These are phyloP conservation scores for Perca schrenkii DNA, from an alignment of 2,113 vertebrate genomes.

Conservation along the genomic window DNA sequence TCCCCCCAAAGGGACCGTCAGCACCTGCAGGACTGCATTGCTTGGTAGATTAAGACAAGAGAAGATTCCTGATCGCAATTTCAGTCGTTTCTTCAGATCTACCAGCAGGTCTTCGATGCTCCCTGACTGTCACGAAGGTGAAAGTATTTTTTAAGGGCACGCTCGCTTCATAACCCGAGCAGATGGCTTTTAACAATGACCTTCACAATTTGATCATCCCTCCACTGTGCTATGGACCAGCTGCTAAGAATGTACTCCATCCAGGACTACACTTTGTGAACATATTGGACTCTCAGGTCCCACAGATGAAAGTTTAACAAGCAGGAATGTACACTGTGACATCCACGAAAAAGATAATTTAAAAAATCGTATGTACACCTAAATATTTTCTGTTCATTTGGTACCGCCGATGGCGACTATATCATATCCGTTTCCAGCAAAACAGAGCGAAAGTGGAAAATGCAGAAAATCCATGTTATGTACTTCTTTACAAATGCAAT, in stretches of 20 bases:
- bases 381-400: no score
- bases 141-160: neutral
- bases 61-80: neutral
- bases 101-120: constrained; percentile 13
- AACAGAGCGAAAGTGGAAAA: no score
- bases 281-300: neutral
- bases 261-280: neutral
- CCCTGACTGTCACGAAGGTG: neutral
- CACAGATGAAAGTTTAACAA: neutral
- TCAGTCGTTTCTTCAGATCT: neutral
- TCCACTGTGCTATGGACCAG: neutral
- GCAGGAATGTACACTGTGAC: neutral
- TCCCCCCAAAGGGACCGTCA: neutral
- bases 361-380: no score
- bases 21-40: no score
- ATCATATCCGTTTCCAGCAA: no score
- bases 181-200: constrained; percentile 41
- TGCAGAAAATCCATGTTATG: no score
- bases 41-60: neutral
- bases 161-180: constrained; percentile 5
- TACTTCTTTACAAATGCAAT: no score
- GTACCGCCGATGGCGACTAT: no score
- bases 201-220: neutral
- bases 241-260: neutral
- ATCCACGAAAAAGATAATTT: no score